phyloP scores from a whole-genome alignment of 2,797 vertebrate genomes.

The Tiaroga cobitis region DNA sequence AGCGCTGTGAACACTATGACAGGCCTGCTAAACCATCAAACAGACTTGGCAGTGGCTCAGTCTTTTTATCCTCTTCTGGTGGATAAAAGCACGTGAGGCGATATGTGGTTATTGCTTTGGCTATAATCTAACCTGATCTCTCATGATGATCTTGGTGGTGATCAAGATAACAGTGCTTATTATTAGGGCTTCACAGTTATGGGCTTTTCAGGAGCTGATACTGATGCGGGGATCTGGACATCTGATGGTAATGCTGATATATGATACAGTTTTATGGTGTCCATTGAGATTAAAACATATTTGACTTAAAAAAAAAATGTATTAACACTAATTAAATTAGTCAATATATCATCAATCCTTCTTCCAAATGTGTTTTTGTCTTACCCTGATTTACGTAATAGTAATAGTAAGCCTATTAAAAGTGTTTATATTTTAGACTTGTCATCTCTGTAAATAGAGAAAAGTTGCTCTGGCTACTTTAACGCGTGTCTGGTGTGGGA shows the following conservation, averaged over 20 bases:
- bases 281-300: too few relatives aligned
- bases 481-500: too few relatives aligned
- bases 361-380: too few relatives aligned
- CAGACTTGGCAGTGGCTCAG: constrained; percentile 13
- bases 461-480: too few relatives aligned
- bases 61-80: constrained; percentile 20
- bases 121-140: constrained; percentile 15
- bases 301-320: too few relatives aligned
- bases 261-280: background rate
- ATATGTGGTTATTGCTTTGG: background rate
- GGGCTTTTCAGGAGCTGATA: background rate
- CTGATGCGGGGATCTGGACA: background rate
- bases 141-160: background rate
- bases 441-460: too few relatives aligned
- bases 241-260: background rate
- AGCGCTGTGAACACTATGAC: constrained; percentile 20
- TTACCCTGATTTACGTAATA: too few relatives aligned
- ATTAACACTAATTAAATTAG: too few relatives aligned
- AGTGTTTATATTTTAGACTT: too few relatives aligned
- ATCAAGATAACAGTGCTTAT: background rate
- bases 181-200: background rate
- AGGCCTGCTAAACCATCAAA: constrained; percentile 32
- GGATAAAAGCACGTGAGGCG: background rate
- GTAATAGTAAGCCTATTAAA: too few relatives aligned
- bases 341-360: too few relatives aligned